Percentiles rank a stretch among this genome's conserved stretches.
Evolutionary conservation across 2,113 vertebrate species (phyloP).

Genomic region (Aphelocoma coerulescens): DNA sequence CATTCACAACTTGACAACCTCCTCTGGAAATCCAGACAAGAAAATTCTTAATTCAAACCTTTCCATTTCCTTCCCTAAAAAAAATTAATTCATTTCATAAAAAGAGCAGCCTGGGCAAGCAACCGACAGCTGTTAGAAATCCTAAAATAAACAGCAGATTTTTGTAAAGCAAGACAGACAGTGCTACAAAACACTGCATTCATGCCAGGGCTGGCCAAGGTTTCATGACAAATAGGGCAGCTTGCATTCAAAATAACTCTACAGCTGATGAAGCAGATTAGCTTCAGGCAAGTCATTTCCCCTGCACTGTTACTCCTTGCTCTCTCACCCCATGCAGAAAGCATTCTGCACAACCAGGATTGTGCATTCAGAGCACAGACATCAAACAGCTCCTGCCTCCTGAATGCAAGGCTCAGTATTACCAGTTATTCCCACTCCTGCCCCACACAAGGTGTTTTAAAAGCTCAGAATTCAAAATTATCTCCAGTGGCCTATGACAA

Average conservation of each 20-base stretch:
- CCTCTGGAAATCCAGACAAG: not conserved
- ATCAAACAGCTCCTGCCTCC: not conserved
- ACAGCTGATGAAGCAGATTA: conserved; percentile 29
- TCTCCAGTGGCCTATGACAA: not conserved
- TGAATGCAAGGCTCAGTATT: not conserved
- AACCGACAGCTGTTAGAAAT: conserved; percentile 18
- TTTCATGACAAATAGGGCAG: conserved; percentile 51
- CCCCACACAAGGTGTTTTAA: not conserved
- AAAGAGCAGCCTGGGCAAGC: conserved; percentile 45
- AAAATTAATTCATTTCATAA: not conserved
- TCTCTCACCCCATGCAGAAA: not conserved
- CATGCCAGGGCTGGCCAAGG: conserved; percentile 50
- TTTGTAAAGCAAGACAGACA: conserved; percentile 47
- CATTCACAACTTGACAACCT: not conserved
- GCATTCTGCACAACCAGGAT: not conserved
- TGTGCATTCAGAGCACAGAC: not conserved
- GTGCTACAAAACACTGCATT: conserved; percentile 31
- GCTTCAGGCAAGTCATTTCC: conserved; percentile 29
- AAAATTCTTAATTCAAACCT: not conserved
- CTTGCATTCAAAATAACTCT: conserved; percentile 18
- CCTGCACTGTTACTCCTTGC: not conserved
- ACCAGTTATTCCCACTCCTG: not conserved
- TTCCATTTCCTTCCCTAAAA: not conserved
- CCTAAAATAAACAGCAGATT: conserved; percentile 47
- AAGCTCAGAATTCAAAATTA: not conserved